Base-by-base conservation (phyloP, 2,797 vertebrate genomes). In the Threskiornis aethiopicus region DNA sequence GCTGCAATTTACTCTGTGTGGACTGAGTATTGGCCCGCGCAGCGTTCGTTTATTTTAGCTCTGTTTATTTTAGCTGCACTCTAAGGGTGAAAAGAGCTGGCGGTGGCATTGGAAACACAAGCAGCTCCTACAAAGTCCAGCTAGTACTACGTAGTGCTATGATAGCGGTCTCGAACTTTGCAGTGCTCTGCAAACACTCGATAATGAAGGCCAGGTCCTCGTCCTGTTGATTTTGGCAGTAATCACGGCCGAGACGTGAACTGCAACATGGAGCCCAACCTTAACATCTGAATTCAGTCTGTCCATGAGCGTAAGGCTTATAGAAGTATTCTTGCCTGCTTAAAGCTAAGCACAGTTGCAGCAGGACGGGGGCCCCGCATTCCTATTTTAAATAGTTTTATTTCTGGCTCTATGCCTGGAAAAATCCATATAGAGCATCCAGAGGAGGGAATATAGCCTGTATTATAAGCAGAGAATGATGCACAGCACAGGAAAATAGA, bases 191-290 rank as follows among this genome's bases (percentile, higher is more conserved):
- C 29, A 69, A 51, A 72, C 16, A 0, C 16, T 33, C 1, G 1
- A 2, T 67, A 18, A 13, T 0, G 18, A 41, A 39, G 33, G 41
- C 24, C 17, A 10, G 41, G 31, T 51, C 29, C 31, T 22, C 3
- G 2, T 54, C 39, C 49, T 22, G 9, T 54, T 65, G 54, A 16
- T 18, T n/a, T 37, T 39, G 17, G 29, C 14, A 13, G 39, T 4
- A 22, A 39, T 35, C 58, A 20, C 1, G 9, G 16, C 14, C 1
- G 29, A 52, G 64, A 39, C 13, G 5, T 3, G 31, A 25, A 4
- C 13, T 3, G 3, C 18, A 17, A 58, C 3, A 2, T 0, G 1
- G 22, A 41, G 10, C 7, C 16, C 19, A 21, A 5, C 35, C 21
- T 33, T 21, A 8, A 20, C 20, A 41, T 26, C 13, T 59, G 24